Evolutionary conservation across 1,140 invertebrate species (phyloP).

Genomic region (Caenorhabditis tropicalis): DNA sequence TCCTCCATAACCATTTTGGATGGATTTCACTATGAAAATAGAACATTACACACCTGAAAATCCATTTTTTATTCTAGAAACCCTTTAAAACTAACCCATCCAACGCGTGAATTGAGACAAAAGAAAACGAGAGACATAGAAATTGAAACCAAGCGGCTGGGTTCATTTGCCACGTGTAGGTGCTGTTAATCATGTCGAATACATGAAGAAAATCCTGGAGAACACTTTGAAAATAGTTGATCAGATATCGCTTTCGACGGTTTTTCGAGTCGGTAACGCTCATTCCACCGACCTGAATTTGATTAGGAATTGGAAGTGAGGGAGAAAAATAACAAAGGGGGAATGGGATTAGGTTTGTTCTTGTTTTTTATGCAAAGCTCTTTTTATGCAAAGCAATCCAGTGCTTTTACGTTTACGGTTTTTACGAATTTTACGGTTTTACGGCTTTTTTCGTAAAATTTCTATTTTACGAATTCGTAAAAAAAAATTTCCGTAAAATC

Average conservation of each 20-base stretch:
- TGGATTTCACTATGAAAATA: conserved; percentile 29
- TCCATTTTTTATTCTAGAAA: too few species aligned
- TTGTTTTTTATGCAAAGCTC: too few species aligned
- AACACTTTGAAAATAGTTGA: neutral
- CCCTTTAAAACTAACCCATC: neutral
- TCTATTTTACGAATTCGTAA: too few species aligned
- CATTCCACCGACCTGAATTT: neutral
- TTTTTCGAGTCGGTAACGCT: neutral
- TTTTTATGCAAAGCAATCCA: too few species aligned
- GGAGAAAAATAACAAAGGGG: neutral
- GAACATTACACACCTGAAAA: conserved; percentile 14
- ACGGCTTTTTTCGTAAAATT: too few species aligned
- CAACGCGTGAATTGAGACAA: neutral
- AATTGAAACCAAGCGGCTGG: conserved; percentile 2
- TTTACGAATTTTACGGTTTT: too few species aligned
- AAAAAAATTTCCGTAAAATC: too few species aligned
- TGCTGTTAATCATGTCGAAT: conserved; percentile 28
- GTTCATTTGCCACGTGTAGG: neutral
- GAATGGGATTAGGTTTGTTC: too few species aligned
- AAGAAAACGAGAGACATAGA: neutral
- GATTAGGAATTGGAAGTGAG: neutral
- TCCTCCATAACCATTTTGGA: neutral
- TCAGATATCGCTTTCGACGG: neutral
- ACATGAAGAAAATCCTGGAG: conserved; percentile 29
- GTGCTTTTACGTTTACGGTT: too few species aligned